Evolutionary conservation across 2,888 invertebrate genomes (phyloP).

Genomic region (Cylindroiulus punctatus): DNA sequence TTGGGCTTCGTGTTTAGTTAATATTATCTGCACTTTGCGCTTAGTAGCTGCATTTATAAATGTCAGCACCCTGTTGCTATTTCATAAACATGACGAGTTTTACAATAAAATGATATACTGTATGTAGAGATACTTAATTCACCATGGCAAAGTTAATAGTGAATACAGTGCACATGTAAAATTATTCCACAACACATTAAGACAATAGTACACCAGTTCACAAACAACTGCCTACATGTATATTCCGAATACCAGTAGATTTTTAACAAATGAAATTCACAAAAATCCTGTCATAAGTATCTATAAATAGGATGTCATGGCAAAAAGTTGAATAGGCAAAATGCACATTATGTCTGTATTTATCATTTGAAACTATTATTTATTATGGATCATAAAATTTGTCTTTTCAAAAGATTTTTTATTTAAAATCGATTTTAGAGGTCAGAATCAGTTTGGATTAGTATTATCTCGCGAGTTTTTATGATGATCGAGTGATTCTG

Average conservation of each 20-base stretch:
- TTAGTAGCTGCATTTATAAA: slow-evolving; percentile 19
- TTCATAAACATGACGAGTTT: not conserved
- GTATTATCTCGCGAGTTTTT: not conserved
- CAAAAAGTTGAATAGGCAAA: not conserved
- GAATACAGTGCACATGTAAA: no score
- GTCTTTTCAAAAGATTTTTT: not conserved
- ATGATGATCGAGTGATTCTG: not conserved
- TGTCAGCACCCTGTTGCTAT: slow-evolving; percentile 35
- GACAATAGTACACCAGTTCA: no score
- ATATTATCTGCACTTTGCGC: slow-evolving; percentile 30
- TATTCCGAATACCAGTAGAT: not conserved
- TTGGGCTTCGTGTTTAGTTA: slow-evolving; percentile 12
- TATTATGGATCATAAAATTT: not conserved
- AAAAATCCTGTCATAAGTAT: not conserved
- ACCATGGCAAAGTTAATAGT: not conserved
- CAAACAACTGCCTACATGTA: no score
- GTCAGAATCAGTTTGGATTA: not conserved
- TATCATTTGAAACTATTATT: not conserved
- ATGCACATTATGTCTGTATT: not conserved
- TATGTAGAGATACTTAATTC: not conserved
- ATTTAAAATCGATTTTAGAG: not conserved
- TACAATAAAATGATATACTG: not conserved
- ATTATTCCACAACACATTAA: no score
- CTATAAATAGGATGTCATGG: not conserved
- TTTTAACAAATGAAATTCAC: not conserved